Percentiles rank a stretch among this genome's conserved stretches.
Evolutionary conservation across 1,140 invertebrate genomes (phyloP).

Genomic region (Olivierus martensii): DNA sequence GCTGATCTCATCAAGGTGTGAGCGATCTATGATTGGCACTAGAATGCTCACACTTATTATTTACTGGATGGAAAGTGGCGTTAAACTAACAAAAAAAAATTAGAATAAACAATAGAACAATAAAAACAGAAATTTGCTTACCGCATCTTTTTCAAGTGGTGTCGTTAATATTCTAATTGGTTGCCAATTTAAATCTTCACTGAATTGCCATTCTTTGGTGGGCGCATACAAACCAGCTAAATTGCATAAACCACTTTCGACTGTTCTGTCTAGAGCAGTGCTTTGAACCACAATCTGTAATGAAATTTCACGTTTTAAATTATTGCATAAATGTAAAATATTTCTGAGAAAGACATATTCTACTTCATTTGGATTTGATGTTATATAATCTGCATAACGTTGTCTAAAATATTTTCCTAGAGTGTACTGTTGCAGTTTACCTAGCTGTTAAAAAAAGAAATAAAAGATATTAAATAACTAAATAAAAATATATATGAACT

Average conservation of each 20-base stretch:
- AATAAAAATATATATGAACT: no score
- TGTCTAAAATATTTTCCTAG: not conserved
- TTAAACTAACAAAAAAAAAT: no score
- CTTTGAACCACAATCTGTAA: not conserved
- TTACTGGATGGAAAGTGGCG: no score
- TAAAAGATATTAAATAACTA: no score
- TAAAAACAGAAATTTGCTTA: no score
- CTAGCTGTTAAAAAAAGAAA: not conserved
- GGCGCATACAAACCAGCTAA: not conserved
- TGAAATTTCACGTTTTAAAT: not conserved
- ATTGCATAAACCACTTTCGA: not conserved
- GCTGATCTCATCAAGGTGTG: no score
- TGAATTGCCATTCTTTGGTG: not conserved
- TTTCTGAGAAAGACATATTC: not conserved
- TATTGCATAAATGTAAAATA: not conserved
- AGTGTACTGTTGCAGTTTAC: conserved; percentile 1
- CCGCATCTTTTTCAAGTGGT: no score
- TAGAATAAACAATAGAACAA: no score
- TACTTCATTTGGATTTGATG: not conserved
- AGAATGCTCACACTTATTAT: no score
- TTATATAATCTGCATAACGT: not conserved
- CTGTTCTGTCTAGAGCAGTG: not conserved
- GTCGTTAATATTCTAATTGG: not conserved
- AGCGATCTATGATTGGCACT: no score
- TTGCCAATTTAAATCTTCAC: not conserved